phyloP scores from a whole-genome alignment of 2,113 vertebrate genomes.

The Garra rufa region DNA sequence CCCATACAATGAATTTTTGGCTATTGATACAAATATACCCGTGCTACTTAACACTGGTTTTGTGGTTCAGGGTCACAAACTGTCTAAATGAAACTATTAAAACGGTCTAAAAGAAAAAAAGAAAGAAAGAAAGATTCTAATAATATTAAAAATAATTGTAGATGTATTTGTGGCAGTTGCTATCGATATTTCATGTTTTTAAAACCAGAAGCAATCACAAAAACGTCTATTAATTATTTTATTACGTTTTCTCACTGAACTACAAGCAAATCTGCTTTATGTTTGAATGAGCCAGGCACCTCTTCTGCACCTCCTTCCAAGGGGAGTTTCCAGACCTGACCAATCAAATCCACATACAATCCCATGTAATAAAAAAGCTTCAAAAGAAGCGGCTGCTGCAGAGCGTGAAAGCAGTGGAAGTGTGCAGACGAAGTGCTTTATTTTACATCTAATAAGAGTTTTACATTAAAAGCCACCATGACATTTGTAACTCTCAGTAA shows the following conservation, averaged over 20 bases:
- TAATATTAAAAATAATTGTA: neutral
- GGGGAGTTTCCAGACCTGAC: neutral
- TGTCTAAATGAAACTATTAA: no score
- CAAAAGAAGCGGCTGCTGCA: neutral
- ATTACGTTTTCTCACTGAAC: neutral
- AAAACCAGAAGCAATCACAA: neutral
- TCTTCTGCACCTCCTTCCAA: neutral
- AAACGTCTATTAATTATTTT: neutral
- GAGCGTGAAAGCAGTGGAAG: neutral
- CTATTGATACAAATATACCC: no score
- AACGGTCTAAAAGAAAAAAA: no score
- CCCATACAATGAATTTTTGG: no score
- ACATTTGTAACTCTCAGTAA: constrained; percentile 66
- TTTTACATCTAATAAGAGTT: neutral
- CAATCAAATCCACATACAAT: constrained; percentile 36
- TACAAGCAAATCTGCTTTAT: neutral
- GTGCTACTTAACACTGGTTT: no score
- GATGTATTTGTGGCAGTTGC: neutral
- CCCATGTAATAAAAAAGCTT: neutral
- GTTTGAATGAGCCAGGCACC: neutral
- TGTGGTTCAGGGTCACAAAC: no score
- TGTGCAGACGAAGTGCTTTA: neutral
- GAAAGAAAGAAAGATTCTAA: neutral
- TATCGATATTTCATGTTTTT: neutral
- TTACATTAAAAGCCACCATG: constrained; percentile 53